Percentiles rank a stretch among this genome's conserved stretches.
Conservation (phyloP, 2,888 invertebrate species). For the Pherbina coryleti region DNA sequence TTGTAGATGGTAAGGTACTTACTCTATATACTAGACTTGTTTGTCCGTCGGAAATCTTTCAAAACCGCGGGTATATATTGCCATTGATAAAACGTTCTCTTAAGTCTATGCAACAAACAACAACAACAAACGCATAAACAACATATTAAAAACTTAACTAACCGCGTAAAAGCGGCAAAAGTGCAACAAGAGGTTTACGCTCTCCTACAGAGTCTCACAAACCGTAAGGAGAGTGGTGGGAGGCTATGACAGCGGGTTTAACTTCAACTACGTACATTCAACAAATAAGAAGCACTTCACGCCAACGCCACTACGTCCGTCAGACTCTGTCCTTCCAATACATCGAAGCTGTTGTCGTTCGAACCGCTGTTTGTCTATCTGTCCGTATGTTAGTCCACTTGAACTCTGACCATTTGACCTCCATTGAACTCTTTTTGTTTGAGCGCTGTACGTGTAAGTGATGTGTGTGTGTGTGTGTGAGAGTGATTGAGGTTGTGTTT, state of each 20-base stretch:
- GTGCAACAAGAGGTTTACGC: conserved; percentile 6
- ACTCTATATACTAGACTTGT: too few relatives aligned
- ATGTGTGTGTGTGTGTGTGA: neutral
- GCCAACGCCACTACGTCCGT: neutral
- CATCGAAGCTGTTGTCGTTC: too few relatives aligned
- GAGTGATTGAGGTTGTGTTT: neutral
- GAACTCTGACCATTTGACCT: conserved; percentile 70
- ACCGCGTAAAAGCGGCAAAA: neutral
- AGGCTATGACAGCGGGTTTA: neutral
- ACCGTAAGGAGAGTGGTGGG: neutral
- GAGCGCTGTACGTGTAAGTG: neutral
- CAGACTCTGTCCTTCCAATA: neutral
- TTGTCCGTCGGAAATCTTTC: too few relatives aligned
- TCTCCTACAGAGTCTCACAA: neutral
- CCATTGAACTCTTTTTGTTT: conserved; percentile 59
- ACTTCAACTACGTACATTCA: neutral
- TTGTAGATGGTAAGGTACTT: too few relatives aligned
- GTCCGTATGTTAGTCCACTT: conserved; percentile 55
- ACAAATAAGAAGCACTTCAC: conserved; percentile 9
- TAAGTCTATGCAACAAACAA: neutral
- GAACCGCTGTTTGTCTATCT: neutral
- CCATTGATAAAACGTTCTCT: too few relatives aligned
- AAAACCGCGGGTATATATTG: too few relatives aligned
- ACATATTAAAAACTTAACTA: too few relatives aligned
- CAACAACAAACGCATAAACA: neutral